phyloP scores from a whole-genome alignment of 2,888 invertebrate species.

The Mechanitis mazaeus region DNA sequence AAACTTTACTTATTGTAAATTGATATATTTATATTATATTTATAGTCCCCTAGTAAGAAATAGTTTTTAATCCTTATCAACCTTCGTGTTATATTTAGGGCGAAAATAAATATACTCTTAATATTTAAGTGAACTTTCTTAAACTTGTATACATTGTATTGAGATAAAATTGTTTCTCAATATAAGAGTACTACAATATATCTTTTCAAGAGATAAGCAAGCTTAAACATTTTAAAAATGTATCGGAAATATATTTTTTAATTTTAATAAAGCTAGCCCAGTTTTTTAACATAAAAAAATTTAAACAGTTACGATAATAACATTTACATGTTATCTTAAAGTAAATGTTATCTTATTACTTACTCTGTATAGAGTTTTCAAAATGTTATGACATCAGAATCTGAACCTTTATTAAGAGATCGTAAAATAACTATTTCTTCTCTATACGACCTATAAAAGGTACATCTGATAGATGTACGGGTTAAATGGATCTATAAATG shows the following conservation, averaged over 20 bases:
- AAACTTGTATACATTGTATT: no score
- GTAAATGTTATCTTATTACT: constrained; percentile 52
- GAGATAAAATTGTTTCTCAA: no score
- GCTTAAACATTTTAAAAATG: no score
- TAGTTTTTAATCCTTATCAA: constrained; percentile 52
- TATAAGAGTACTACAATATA: no score
- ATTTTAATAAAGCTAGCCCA: no score
- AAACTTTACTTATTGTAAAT: constrained; percentile 67
- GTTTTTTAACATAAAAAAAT: no score
- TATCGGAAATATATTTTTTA: no score
- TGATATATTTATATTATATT: constrained; percentile 74
- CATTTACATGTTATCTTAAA: constrained; percentile 19
- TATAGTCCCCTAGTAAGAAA: constrained; percentile 55
- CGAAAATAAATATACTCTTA: constrained; percentile 4
- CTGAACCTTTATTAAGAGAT: constrained; percentile 44
- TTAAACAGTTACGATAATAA: constrained; percentile 25
- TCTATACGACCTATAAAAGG: constrained; percentile 69
- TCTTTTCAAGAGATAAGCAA: no score
- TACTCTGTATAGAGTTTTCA: constrained; percentile 51
- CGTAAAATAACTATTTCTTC: constrained; percentile 73
- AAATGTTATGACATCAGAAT: constrained; percentile 71
- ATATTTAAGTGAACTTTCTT: neutral
- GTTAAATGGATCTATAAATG: constrained; percentile 69
- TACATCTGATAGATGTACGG: constrained; percentile 59
- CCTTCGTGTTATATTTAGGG: constrained; percentile 12